Conservation (phyloP, 2,888 invertebrate species). For the Endotricha flammealis region DNA sequence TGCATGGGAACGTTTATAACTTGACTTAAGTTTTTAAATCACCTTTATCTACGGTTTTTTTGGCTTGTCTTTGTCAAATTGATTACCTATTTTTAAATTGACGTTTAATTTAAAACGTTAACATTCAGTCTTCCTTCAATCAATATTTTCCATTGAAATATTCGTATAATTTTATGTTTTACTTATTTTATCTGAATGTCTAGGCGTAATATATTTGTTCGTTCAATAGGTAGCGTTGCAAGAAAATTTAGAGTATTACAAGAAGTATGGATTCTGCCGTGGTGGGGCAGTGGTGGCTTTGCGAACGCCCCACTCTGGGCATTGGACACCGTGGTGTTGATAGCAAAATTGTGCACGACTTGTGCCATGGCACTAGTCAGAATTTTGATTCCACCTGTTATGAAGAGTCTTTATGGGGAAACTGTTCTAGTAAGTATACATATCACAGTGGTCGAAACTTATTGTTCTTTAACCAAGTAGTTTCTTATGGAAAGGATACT, state of each 20-base stretch:
- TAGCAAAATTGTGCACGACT: conserved; percentile 56
- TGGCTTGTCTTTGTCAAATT: too few relatives aligned
- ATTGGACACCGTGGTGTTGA: conserved; percentile 53
- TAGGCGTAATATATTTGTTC: conserved; percentile 55
- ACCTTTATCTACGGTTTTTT: too few relatives aligned
- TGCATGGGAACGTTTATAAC: too few relatives aligned
- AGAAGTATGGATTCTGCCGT: conserved; percentile 65
- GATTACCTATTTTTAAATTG: too few relatives aligned
- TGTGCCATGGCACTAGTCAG: conserved; percentile 46
- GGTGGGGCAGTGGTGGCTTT: conserved; percentile 62
- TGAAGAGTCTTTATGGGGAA: conserved; percentile 66
- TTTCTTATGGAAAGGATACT: too few relatives aligned
- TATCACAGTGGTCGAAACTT: not conserved
- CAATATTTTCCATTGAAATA: too few relatives aligned
- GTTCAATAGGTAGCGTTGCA: conserved; percentile 48
- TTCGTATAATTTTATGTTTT: conserved; percentile 9
- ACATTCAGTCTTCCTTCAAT: too few relatives aligned
- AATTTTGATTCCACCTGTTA: conserved; percentile 51
- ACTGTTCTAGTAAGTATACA: conserved; percentile 52
- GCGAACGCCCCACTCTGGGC: conserved; percentile 56
- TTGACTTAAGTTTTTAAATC: too few relatives aligned
- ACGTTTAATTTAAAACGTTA: too few relatives aligned
- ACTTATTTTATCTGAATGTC: conserved; percentile 46
- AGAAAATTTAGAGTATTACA: conserved; percentile 59
- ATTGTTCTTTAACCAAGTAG: not conserved